These are phyloP conservation scores for Lepidocolaptes lacrymiger DNA, from an alignment of 2,797 vertebrate genomes.

Conservation along the genomic window DNA sequence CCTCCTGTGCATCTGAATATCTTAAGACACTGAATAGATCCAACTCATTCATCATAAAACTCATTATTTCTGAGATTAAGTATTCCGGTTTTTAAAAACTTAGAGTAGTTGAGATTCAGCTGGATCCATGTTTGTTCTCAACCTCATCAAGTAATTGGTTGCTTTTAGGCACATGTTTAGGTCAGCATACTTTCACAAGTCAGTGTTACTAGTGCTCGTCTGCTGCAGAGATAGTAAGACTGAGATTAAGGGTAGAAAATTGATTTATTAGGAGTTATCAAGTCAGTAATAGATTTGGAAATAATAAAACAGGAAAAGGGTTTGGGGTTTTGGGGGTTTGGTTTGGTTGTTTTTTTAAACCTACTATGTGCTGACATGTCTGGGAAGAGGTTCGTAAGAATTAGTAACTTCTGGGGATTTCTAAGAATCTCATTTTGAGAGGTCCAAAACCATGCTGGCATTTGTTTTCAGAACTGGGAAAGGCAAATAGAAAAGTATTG, in stretches of 20 bases:
- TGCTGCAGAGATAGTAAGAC: not conserved
- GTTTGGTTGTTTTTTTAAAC: not conserved
- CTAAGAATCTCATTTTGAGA: not conserved
- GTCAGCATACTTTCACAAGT: not conserved
- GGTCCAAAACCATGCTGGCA: not conserved
- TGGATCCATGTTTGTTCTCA: not conserved
- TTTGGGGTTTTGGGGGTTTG: not conserved
- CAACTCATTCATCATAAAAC: not conserved
- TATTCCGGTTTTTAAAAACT: not conserved
- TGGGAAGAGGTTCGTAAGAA: not conserved
- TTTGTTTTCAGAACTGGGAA: not conserved
- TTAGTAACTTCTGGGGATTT: not conserved
- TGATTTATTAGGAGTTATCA: not conserved
- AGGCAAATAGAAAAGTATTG: not conserved
- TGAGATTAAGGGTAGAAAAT: not conserved
- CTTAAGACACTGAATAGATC: not conserved
- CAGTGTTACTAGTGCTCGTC: not conserved
- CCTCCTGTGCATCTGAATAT: not conserved
- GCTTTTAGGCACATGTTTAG: not conserved
- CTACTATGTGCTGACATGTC: not conserved
- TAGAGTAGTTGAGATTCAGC: not conserved
- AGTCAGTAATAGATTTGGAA: not conserved
- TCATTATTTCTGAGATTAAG: not conserved
- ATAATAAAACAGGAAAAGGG: not conserved
- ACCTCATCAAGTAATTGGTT: fast-evolving